Conservation (phyloP, 2,113 vertebrate genomes). For the Myotis yumanensis region DNA sequence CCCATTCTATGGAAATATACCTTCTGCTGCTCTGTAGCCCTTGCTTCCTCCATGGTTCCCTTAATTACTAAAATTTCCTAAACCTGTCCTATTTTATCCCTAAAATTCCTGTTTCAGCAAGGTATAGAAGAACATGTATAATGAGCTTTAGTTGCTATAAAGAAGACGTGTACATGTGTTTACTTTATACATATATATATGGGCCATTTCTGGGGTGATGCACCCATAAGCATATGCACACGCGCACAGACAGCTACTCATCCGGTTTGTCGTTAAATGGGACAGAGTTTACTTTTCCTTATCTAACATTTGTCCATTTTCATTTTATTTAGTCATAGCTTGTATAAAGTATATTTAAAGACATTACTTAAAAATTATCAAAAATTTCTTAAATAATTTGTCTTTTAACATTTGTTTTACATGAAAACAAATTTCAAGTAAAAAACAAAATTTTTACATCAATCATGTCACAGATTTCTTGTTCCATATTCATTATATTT, state of each 20-base stretch:
- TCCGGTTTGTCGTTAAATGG: background rate
- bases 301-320: background rate
- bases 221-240: background rate
- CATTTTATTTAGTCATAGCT: background rate
- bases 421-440: background rate
- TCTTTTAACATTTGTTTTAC: background rate
- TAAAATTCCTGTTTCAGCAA: background rate
- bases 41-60: too few relatives aligned
- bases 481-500: background rate
- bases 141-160: background rate
- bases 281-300: background rate
- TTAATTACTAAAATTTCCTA: too few relatives aligned
- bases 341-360: background rate
- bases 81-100: too few relatives aligned
- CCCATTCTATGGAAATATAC: too few relatives aligned
- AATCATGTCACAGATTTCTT: background rate
- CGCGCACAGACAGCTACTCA: accelerated
- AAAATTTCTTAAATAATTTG: background rate
- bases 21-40: too few relatives aligned
- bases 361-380: background rate
- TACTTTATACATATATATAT: too few relatives aligned
- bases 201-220: background rate
- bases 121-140: background rate
- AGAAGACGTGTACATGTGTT: background rate
- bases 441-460: background rate